These are phyloP conservation scores for Drosophila ironensis DNA, from an alignment of 1,140 invertebrate species.

Conservation along the genomic window DNA sequence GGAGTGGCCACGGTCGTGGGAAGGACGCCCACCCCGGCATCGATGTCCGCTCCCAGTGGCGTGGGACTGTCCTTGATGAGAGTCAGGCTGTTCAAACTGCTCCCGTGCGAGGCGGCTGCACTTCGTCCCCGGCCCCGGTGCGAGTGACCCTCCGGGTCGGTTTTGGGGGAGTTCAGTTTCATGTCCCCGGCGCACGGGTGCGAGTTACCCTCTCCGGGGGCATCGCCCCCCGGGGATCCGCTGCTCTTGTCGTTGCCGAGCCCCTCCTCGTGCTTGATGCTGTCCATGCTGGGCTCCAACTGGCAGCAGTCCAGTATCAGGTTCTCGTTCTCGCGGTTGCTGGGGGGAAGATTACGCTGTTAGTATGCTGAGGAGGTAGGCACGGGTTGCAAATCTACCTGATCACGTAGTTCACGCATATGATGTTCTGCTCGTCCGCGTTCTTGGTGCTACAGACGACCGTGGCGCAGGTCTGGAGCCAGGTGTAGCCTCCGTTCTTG, in stretches of 20 bases:
- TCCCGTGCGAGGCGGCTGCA: constrained; percentile 46
- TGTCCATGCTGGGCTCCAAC: constrained; percentile 89
- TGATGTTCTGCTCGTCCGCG: constrained; percentile 97
- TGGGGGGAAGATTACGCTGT: constrained; percentile 68
- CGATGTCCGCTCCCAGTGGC: constrained; percentile 58
- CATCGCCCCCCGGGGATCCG: constrained; percentile 92
- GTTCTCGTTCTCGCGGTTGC: constrained; percentile 94
- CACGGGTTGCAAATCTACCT: no score
- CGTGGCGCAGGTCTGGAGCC: constrained; percentile 98
- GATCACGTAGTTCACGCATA: constrained; percentile 96
- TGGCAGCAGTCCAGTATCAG: constrained; percentile 96
- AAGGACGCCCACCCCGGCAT: constrained; percentile 34
- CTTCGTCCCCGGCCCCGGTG: constrained; percentile 58
- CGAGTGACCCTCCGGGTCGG: constrained; percentile 63
- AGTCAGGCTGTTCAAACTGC: constrained; percentile 46
- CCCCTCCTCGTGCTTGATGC: constrained; percentile 89
- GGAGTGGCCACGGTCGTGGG: constrained; percentile 65
- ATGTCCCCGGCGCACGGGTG: constrained; percentile 50
- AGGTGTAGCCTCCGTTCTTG: constrained; percentile 96
- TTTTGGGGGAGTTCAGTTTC: constrained; percentile 66
- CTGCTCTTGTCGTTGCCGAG: constrained; percentile 91
- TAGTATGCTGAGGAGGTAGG: no score
- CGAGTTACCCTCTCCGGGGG: constrained; percentile 79
- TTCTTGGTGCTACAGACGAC: constrained; percentile 98
- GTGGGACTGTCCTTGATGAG: constrained; percentile 72